Evolutionary conservation across 2,888 invertebrate species (phyloP), one percentile per base, ranked within the genome.

Genomic region (Thysanoteuthis rhombus): DNA sequence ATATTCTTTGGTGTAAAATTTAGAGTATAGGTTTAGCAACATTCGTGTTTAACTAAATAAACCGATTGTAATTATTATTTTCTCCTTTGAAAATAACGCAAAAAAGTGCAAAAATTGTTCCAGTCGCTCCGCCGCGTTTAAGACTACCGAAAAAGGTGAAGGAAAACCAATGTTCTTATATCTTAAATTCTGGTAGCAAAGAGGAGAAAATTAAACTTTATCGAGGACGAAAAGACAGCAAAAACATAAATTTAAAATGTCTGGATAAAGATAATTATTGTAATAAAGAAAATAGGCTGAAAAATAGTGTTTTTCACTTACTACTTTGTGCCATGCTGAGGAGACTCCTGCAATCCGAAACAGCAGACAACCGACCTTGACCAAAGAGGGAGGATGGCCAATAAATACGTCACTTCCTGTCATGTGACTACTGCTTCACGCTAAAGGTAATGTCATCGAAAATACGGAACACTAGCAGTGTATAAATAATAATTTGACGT

Each of bases 261-360:
- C 92, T 45, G 42, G 25, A 2, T 92, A 47, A 45, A 45, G 10
- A 36, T 42, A 38, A 47, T 38, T 32, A 32, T 22, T 36, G 32
- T 3, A 47, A n/a, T 47, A 45, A 16, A 36, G 28, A 47, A n/a
- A n/a, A 47, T 32, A 40, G 52, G 92, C 58, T 52, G 38, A 36
- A 6, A 22, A 25, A 52, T 16, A 52, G 25, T 12, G 12, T n/a
- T 75, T 75, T 75, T 75, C 52, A 94, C 94, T 89, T 94, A 94
- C 94, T 94, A 92, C 94, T 93, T 93, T 94, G 92, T 89, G 94
- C 94, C 94, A 94, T 94, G 92, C 93, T 94, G 93, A 58, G 16
- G 36, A 39, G 38, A 47, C 47, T 93, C 93, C 47, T 38, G 45
- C 38, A 36, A 52, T 45, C 93, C 42, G 38, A 45, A 93, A 39